These are phyloP conservation scores for Parnassius smintheus DNA, from an alignment of 2,888 invertebrate genomes.

Conservation along the genomic window DNA sequence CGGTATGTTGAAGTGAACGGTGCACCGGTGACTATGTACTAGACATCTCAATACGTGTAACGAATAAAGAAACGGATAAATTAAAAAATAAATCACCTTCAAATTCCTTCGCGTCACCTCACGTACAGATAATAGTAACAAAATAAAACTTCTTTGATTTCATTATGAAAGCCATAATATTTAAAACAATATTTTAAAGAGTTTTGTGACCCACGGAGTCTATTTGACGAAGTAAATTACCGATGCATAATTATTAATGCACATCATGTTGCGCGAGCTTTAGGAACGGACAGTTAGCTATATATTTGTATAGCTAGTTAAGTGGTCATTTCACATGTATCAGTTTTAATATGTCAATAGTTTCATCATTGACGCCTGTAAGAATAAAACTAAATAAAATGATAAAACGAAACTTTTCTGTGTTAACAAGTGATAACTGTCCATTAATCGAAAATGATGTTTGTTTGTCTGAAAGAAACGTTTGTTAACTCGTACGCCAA, in stretches of 20 bases:
- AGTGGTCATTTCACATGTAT: slow-evolving; percentile 30
- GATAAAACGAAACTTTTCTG: too few species aligned
- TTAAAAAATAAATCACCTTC: slow-evolving; percentile 26
- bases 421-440: too few species aligned
- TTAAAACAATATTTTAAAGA: background rate
- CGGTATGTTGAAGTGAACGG: slow-evolving; percentile 39
- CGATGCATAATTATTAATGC: slow-evolving; percentile 34
- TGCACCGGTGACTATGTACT: slow-evolving; percentile 31
- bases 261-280: slow-evolving; percentile 34
- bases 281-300: slow-evolving; percentile 49
- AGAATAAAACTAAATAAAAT: too few species aligned
- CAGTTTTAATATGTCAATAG: background rate
- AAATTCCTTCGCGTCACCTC: slow-evolving; percentile 22
- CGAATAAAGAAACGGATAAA: slow-evolving; percentile 31
- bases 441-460: slow-evolving; percentile 45
- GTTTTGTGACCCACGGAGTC: background rate
- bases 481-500: too few species aligned
- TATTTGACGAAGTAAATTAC: background rate
- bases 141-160: background rate
- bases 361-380: background rate
- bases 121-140: slow-evolving; percentile 5
- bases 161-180: background rate
- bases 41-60: slow-evolving; percentile 26
- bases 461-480: slow-evolving; percentile 63
- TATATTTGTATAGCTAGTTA: slow-evolving; percentile 35